These are phyloP conservation scores for Ifrita kowaldi DNA, from an alignment of 2,113 vertebrate genomes.

Conservation along the genomic window DNA sequence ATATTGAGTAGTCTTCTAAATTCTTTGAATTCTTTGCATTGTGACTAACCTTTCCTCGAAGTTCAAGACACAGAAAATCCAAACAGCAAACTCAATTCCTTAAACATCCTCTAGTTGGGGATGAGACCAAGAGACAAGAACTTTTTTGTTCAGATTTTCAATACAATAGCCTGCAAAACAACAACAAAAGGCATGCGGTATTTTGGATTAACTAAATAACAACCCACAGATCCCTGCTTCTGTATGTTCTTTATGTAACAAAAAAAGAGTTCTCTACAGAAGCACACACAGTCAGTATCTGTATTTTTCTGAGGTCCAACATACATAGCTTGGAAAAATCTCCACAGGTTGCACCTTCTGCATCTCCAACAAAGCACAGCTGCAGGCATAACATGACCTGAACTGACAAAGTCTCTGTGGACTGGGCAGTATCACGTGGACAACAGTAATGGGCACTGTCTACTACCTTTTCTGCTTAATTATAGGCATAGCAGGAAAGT, in stretches of 20 bases:
- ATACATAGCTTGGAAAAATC: not conserved
- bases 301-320: not conserved
- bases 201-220: not conserved
- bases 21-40: not conserved
- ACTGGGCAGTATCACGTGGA: not conserved
- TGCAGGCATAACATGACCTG: not conserved
- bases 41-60: not conserved
- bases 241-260: not conserved
- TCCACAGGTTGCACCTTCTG: not conserved
- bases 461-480: not conserved
- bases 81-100: not conserved
- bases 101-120: not conserved
- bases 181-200: not conserved
- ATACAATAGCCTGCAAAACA: not conserved
- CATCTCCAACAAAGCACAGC: not conserved
- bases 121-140: not conserved
- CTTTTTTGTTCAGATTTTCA: not conserved
- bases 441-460: not conserved
- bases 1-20: not conserved
- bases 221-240: not conserved
- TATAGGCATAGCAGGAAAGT: not conserved
- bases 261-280: not conserved
- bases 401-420: not conserved
- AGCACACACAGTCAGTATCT: not conserved
- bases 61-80: not conserved